phyloP scores from a whole-genome alignment of 2,113 vertebrate genomes.

The Solenodon paradoxus region DNA sequence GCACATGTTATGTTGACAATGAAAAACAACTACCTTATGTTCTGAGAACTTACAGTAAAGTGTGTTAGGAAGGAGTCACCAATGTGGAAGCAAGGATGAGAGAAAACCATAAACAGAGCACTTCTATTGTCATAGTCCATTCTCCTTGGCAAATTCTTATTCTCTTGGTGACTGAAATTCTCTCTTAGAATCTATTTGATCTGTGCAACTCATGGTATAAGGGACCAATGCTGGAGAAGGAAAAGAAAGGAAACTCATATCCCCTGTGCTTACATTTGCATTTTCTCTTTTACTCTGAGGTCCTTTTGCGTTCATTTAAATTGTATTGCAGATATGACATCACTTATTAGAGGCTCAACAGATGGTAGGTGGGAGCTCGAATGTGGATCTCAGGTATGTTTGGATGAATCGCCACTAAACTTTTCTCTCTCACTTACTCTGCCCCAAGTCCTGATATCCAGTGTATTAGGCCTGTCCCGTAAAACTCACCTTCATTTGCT shows the following conservation, averaged over 20 bases:
- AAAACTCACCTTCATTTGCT: background rate
- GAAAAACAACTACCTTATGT: background rate
- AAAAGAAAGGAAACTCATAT: background rate
- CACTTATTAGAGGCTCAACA: background rate
- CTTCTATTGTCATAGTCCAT: background rate
- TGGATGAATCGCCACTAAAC: background rate
- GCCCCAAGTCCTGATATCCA: background rate
- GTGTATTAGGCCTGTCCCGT: background rate
- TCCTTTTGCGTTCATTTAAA: background rate
- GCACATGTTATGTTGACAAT: background rate
- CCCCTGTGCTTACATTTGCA: background rate
- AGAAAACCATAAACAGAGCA: background rate
- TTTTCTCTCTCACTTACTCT: background rate
- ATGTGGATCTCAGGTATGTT: background rate
- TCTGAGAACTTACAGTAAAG: background rate
- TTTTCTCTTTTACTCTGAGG: slow-evolving; percentile 3
- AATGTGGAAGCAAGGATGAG: background rate
- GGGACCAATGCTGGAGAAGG: background rate
- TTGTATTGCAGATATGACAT: background rate
- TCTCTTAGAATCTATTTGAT: background rate
- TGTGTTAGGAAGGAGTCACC: background rate
- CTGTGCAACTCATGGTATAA: background rate
- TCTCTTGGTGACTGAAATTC: background rate
- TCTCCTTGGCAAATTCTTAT: background rate
- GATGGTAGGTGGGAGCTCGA: background rate